Evolutionary conservation across 1,140 invertebrate genomes (phyloP).

Genomic region (Sitobion miscanthi): DNA sequence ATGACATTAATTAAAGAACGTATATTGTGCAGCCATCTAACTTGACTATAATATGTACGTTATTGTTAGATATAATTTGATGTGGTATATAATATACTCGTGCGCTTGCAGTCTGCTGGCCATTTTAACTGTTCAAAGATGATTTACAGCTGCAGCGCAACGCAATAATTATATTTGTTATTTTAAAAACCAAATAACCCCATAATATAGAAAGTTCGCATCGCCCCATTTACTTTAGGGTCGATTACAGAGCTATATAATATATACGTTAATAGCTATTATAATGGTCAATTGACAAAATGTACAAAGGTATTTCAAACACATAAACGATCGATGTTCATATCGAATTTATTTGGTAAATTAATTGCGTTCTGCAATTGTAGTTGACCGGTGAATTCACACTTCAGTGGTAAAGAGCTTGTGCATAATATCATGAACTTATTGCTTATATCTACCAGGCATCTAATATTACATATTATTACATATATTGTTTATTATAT

Average conservation of each 20-base stretch:
- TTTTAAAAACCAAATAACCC: not conserved
- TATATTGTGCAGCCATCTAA: not conserved
- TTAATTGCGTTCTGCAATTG: not conserved
- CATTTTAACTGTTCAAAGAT: not conserved
- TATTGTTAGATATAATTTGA: conserved; percentile 15
- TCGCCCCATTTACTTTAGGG: not conserved
- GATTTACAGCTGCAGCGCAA: not conserved
- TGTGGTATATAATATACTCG: not conserved
- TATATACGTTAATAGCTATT: not conserved
- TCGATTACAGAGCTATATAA: not conserved
- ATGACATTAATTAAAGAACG: not conserved
- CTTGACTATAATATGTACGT: not conserved
- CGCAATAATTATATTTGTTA: not conserved
- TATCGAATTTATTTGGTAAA: not conserved
- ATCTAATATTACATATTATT: too few relatives aligned
- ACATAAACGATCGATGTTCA: not conserved
- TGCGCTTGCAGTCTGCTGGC: not conserved
- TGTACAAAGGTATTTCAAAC: not conserved
- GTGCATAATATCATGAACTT: too few relatives aligned
- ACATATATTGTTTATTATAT: too few relatives aligned
- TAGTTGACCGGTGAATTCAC: not conserved
- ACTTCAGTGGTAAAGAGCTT: not conserved
- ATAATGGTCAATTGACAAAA: not conserved
- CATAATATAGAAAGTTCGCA: not conserved
- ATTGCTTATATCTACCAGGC: too few relatives aligned